Base-by-base conservation (phyloP, 2,888 invertebrate genomes). In the Zonitis immaculata region DNA sequence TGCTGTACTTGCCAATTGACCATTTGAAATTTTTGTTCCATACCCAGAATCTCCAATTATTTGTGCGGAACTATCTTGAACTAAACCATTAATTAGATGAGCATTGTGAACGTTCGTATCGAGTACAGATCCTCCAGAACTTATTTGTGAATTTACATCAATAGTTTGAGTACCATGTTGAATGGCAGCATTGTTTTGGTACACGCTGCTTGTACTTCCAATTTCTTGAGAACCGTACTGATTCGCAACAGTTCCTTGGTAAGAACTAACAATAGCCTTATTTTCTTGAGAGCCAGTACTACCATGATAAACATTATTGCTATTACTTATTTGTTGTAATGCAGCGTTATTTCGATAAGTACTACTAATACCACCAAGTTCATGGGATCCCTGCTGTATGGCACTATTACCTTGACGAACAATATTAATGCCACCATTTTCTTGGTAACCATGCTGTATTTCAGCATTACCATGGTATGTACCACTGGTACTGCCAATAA, bases 1-100 rank as follows among this genome's bases (percentile, higher is more conserved):
- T n/a, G n/a, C n/a, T n/a, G n/a, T n/a, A n/a, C n/a, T 22, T 22
- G n/a, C 22, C 51, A 18, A 52, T 44, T 57, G 57, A 42, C 22
- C 22, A 22, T 4, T 3, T 22, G 5, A 44, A 4, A 57, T 57
- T 8, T 51, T 32, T 8, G 52, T 55, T 18, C 49, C 62, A 18
- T 42, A 39, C 11, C 20, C 51, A n/a, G 39, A 4, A 39, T 39
- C 16, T 9, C 5, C 20, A 20, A 20, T 1, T 18, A 20, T n/a
- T 18, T 20, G 18, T 14, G 45, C 27, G 6, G 45, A 28, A 4
- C n/a, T 45, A 14, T 28, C 45, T 12, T 45, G 22, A 1, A 16
- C 30, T 28, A 45, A 42, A 30, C 35, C 44, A 16, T 54, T 54
- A 26, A 54, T 39, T 18, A 39, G n/a, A 39, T 39, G 39, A 6